Evolutionary conservation across 2,888 invertebrate species (phyloP), one percentile per base, ranked within the genome.

Genomic region (Orchesella flavescens): DNA sequence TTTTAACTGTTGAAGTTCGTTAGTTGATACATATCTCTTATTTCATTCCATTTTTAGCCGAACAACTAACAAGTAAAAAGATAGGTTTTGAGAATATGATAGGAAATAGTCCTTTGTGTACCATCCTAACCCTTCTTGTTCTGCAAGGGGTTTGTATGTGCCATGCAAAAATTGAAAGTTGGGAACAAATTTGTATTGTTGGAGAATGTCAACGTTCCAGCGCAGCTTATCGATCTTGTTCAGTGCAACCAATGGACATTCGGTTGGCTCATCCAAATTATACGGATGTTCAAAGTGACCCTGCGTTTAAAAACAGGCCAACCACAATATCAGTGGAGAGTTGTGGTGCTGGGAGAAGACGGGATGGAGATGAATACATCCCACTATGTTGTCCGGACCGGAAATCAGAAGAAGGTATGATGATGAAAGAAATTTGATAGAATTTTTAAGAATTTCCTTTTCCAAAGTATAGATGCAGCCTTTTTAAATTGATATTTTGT

Each of bases 251-350:
- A 1, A 3, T 46, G n/a, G 77, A 69, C 10, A n/a, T 77, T 46
- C 43, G 44, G 7, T 21, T 77, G 46, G 59, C 46, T 24, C 77
- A 77, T 59, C 77, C 77, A 13, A 34, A 34, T 7, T 34, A 34
- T 7, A 34, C 34, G 34, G 34, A 77, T 23, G 46, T 77, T 55
- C 57, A 68, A 23, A 59, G 59, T 59, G 77, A 77, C 9, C 23
- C 77, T 7, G 59, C 68, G 1, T 77, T 77, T n/a, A 68, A 43
- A 77, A 77, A 77, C 43, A 34, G 77, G 17, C 77, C 77, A 12
- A 24, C 55, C 17, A 34, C 77, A 46, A 23, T 77, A 5, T 34
- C 68, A 4, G 77, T 21, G 19, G 77, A 77, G 24, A 46, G 17
- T 1, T 77, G 77, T 59, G 17, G 55, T 1, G n/a, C 7, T 0